phyloP scores from a whole-genome alignment of 2,797 vertebrate genomes.

The Lophotriccus pileatus region DNA sequence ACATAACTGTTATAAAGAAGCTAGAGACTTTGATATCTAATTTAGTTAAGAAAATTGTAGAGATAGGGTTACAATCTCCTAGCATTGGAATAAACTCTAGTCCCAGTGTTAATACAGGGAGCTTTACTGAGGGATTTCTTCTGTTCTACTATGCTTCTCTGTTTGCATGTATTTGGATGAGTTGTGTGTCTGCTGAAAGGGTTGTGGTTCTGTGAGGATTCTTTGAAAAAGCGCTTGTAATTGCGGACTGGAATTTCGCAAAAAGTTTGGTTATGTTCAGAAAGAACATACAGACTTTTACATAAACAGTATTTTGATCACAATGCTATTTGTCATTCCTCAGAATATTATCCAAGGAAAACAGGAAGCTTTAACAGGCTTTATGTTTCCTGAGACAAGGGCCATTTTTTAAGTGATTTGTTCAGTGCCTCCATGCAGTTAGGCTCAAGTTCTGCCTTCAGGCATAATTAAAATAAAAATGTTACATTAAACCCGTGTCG shows the following conservation, averaged over 20 bases:
- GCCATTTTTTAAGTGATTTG: neutral
- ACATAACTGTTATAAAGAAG: neutral
- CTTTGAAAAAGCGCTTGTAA: neutral
- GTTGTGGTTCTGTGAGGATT: neutral
- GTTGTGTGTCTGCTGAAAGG: neutral
- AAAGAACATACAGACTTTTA: neutral
- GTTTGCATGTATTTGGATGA: neutral
- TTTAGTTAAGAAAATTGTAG: constrained; percentile 8
- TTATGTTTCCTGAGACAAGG: neutral
- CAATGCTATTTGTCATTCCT: neutral
- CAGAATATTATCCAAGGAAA: neutral
- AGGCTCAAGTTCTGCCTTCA: neutral
- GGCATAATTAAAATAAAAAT: neutral
- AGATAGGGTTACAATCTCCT: neutral
- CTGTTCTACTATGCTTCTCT: neutral
- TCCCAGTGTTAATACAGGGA: neutral
- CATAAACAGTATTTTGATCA: neutral
- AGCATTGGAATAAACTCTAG: constrained; percentile 16
- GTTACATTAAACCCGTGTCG: neutral
- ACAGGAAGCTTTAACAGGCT: neutral
- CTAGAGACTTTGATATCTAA: neutral
- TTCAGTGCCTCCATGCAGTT: neutral
- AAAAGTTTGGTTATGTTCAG: neutral
- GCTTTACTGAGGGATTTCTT: constrained; percentile 23
- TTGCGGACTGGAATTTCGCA: neutral